Percentiles rank a stretch among this genome's conserved stretches.
phyloP scores from a whole-genome alignment of 1,140 invertebrate genomes.

The Drosophila sproati region DNA sequence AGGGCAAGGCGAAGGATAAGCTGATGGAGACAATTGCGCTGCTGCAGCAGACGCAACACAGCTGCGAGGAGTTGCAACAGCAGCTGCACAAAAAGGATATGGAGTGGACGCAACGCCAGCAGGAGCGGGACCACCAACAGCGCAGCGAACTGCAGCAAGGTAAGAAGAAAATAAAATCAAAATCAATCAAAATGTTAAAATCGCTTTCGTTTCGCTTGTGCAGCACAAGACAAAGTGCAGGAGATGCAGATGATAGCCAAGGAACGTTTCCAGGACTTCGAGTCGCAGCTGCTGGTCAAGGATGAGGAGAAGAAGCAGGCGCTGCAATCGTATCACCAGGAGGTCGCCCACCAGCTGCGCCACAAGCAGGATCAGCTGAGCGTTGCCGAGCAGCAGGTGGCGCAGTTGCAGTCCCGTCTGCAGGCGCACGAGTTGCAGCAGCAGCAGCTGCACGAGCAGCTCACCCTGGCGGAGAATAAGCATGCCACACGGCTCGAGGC shows the following conservation, averaged over 20 bases:
- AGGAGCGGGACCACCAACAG: constrained; percentile 65
- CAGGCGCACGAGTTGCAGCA: constrained; percentile 62
- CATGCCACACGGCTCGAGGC: constrained; percentile 58
- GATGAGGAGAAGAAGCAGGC: constrained; percentile 59
- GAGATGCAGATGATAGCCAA: constrained; percentile 74
- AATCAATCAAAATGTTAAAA: not conserved
- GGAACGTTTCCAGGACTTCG: constrained; percentile 59
- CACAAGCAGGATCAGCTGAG: constrained; percentile 62
- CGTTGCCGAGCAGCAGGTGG: constrained; percentile 61
- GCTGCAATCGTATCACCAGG: constrained; percentile 63
- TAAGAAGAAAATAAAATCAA: constrained; percentile 15
- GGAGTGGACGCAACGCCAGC: constrained; percentile 65
- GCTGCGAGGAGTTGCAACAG: constrained; percentile 86
- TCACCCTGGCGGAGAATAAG: constrained; percentile 55
- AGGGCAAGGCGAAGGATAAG: constrained; percentile 85
- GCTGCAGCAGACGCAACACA: constrained; percentile 86
- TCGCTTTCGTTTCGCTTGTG: not conserved
- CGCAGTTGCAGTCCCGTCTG: constrained; percentile 71
- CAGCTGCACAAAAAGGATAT: constrained; percentile 85
- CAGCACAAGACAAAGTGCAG: constrained; percentile 68
- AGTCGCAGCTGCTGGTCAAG: constrained; percentile 67
- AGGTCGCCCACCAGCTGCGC: constrained; percentile 62
- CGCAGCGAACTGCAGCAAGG: constrained; percentile 74
- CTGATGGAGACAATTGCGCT: constrained; percentile 85
- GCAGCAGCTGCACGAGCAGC: constrained; percentile 73